Percentiles rank a stretch among this genome's conserved stretches.
Conservation (phyloP, 2,113 vertebrate genomes). For the Tragelaphus imberbis region DNA sequence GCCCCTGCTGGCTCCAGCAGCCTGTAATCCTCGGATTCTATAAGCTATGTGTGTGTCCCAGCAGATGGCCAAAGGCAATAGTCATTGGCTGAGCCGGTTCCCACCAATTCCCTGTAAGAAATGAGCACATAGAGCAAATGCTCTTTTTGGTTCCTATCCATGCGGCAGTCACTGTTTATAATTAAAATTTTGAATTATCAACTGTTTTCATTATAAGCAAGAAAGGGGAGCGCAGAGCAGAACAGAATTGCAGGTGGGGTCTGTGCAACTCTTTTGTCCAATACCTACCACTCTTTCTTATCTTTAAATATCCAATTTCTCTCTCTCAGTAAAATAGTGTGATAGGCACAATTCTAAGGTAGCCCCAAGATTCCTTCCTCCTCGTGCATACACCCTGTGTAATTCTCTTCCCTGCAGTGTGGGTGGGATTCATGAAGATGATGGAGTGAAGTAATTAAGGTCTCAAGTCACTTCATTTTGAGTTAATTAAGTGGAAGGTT, state of each 20-base stretch:
- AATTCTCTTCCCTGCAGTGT: background rate
- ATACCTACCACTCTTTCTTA: background rate
- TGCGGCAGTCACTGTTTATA: conserved; percentile 55
- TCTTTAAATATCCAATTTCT: background rate
- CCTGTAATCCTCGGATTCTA: conserved; percentile 24
- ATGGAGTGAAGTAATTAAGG: background rate
- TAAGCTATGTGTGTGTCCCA: conserved; percentile 13
- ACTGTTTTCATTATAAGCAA: conserved; percentile 57
- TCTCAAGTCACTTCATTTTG: conserved; percentile 8
- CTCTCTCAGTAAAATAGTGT: background rate
- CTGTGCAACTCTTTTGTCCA: background rate
- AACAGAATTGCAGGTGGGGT: conserved; percentile 10
- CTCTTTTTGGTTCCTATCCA: conserved; percentile 61
- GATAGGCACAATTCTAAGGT: background rate
- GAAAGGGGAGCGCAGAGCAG: background rate
- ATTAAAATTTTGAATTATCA: conserved; percentile 59
- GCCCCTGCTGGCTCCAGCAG: background rate
- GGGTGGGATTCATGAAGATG: background rate
- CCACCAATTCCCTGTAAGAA: conserved; percentile 51
- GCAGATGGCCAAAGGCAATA: conserved; percentile 50
- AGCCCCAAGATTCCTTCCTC: background rate
- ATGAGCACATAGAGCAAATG: conserved; percentile 58
- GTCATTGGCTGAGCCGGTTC: conserved; percentile 34
- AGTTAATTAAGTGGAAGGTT: background rate
- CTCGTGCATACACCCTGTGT: background rate